These are phyloP conservation scores for Diachasma alloeum DNA, from an alignment of 1,140 invertebrate genomes.

Conservation along the genomic window DNA sequence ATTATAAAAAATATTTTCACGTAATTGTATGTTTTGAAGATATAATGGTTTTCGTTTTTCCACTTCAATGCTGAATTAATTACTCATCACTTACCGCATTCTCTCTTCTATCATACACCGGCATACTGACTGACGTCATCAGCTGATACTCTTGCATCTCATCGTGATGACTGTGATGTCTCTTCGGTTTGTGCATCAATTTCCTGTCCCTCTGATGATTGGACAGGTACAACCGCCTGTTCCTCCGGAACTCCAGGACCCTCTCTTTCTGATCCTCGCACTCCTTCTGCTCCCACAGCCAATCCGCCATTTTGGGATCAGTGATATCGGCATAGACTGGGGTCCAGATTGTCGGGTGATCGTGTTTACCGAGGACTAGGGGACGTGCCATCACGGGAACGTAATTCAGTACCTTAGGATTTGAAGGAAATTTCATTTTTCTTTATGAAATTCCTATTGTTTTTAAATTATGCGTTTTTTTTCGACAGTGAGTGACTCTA, in stretches of 20 bases:
- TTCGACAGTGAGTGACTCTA: too few species aligned
- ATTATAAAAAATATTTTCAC: not conserved
- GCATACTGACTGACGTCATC: conserved; percentile 91
- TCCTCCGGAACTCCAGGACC: conserved; percentile 70
- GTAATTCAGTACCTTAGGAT: conserved; percentile 79
- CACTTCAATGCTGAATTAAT: not conserved
- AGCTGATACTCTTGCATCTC: conserved; percentile 59
- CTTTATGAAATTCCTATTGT: conserved; percentile 5
- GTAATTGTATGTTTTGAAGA: not conserved
- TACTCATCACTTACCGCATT: conserved; percentile 72
- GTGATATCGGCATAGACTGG: conserved; percentile 91
- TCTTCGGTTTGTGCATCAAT: conserved; percentile 60
- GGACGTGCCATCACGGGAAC: conserved; percentile 90
- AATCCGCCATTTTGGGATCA: conserved; percentile 89
- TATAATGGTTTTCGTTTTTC: not conserved
- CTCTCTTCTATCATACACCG: conserved; percentile 84
- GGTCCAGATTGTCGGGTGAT: conserved; percentile 87
- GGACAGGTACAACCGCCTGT: conserved; percentile 65
- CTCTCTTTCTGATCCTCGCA: conserved; percentile 78
- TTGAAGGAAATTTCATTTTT: too few species aligned
- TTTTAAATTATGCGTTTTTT: too few species aligned
- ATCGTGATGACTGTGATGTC: conserved; percentile 31
- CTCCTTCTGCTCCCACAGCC: conserved; percentile 85
- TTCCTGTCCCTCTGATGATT: conserved; percentile 67
- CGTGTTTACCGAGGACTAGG: conserved; percentile 79